Evolutionary conservation across 30 jellyfish, hydroid and myxozoan genomes (phyloP).

Genomic region (Morbakka virulenta): DNA sequence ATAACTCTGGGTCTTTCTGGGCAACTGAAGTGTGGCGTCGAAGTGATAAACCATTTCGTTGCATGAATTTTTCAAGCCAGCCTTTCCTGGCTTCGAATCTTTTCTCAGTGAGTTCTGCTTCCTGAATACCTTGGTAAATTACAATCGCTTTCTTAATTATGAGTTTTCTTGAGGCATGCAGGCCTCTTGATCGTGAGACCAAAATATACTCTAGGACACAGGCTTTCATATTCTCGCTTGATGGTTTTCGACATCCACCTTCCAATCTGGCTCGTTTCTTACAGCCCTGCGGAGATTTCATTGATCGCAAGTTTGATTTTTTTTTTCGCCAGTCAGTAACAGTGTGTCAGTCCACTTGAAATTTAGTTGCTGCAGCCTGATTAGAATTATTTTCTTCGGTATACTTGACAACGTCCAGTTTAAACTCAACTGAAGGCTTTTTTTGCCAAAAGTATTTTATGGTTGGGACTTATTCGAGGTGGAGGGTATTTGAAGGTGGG

Average conservation of each 20-base stretch:
- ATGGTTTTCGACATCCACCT: slow-evolving; percentile 28
- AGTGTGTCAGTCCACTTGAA: not conserved
- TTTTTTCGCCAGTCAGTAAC: slow-evolving; percentile 12
- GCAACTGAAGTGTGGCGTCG: not conserved
- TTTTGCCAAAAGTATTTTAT: too few relatives aligned
- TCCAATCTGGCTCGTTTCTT: slow-evolving; percentile 12
- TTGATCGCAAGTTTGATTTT: not conserved
- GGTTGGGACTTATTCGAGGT: too few relatives aligned
- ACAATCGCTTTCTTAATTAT: slow-evolving; percentile 31
- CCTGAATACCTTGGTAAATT: slow-evolving; percentile 15
- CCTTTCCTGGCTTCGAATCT: slow-evolving; percentile 9
- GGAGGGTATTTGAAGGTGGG: too few relatives aligned
- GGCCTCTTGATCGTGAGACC: slow-evolving; percentile 27
- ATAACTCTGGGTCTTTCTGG: not conserved
- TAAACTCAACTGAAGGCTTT: too few relatives aligned
- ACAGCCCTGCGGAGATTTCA: not conserved
- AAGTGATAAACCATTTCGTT: too few relatives aligned
- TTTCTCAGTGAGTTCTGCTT: slow-evolving; percentile 8
- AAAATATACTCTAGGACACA: slow-evolving; percentile 25
- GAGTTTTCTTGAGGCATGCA: slow-evolving; percentile 29
- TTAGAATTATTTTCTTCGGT: not conserved
- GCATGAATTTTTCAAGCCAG: too few relatives aligned
- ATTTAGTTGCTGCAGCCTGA: too few relatives aligned
- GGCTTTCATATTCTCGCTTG: slow-evolving; percentile 18
- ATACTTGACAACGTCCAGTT: too few relatives aligned